These are phyloP conservation scores for Megaceryle torquata DNA, from an alignment of 2,113 vertebrate species.

Conservation along the genomic window DNA sequence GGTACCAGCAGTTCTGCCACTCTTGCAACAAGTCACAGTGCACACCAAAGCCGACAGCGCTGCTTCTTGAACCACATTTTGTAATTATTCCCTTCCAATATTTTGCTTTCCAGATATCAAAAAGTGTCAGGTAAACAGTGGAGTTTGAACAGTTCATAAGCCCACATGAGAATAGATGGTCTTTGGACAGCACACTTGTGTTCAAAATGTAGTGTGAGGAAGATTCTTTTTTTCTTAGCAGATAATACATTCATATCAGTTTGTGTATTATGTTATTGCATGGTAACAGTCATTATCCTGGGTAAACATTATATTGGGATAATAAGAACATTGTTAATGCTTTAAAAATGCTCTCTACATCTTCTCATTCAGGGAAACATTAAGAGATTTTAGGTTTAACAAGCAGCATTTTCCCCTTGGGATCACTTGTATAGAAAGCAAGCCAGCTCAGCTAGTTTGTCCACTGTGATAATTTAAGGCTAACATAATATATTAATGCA, in stretches of 20 bases:
- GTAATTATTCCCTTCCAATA: neutral
- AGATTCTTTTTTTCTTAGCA: neutral
- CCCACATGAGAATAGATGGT: neutral
- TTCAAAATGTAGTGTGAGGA: neutral
- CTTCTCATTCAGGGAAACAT: neutral
- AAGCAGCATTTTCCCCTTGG: slow-evolving; percentile 19
- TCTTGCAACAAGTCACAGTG: accelerated
- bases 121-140: neutral
- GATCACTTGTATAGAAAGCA: neutral
- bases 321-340: neutral
- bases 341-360: neutral
- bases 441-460: slow-evolving; percentile 41
- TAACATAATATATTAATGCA: slow-evolving; percentile 15
- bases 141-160: neutral
- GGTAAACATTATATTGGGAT: neutral
- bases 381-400: slow-evolving; percentile 36
- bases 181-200: neutral
- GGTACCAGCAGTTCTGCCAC: neutral
- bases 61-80: neutral
- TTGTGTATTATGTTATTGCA: neutral
- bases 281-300: neutral
- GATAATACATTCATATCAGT: neutral
- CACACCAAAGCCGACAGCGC: neutral
- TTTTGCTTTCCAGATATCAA: neutral
- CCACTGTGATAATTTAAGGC: neutral